Evolutionary conservation across 1,140 invertebrate species (phyloP).

Genomic region (Dreissena rostriformis): DNA sequence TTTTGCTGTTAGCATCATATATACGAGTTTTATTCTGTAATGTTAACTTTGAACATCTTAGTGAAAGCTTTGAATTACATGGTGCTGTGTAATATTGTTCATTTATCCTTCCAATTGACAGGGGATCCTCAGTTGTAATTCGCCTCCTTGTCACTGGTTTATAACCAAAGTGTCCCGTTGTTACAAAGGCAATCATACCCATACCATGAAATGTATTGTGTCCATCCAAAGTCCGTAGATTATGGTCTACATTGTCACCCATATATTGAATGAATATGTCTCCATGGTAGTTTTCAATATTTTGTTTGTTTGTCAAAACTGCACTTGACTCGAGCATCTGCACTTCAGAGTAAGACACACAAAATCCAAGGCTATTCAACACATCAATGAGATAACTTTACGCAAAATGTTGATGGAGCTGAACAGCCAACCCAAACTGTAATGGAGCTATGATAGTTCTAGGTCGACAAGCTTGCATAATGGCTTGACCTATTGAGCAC

Average conservation of each 20-base stretch:
- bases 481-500: conserved; percentile 8
- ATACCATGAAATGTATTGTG: conserved; percentile 65
- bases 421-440: conserved; percentile 2
- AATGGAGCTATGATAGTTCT: not conserved
- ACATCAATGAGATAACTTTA: conserved; percentile 6
- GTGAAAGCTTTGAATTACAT: not conserved
- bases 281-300: not conserved
- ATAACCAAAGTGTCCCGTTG: conserved; percentile 36
- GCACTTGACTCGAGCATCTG: conserved; percentile 19
- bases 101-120: not conserved
- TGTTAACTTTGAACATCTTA: conserved; percentile 15
- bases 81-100: not conserved
- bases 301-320: not conserved
- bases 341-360: conserved; percentile 19
- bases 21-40: not conserved
- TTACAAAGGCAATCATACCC: conserved; percentile 52
- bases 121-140: not conserved
- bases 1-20: not conserved
- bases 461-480: not conserved
- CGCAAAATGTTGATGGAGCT: conserved; percentile 13
- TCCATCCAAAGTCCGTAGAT: conserved; percentile 47
- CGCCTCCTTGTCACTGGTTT: not conserved
- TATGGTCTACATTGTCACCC: conserved; percentile 69
- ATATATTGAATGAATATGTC: conserved; percentile 60
- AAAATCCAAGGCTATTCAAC: conserved; percentile 12